phyloP scores from a whole-genome alignment of 35 echinoderm and acorn worm species.

The Heliocidaris erythrogramma region DNA sequence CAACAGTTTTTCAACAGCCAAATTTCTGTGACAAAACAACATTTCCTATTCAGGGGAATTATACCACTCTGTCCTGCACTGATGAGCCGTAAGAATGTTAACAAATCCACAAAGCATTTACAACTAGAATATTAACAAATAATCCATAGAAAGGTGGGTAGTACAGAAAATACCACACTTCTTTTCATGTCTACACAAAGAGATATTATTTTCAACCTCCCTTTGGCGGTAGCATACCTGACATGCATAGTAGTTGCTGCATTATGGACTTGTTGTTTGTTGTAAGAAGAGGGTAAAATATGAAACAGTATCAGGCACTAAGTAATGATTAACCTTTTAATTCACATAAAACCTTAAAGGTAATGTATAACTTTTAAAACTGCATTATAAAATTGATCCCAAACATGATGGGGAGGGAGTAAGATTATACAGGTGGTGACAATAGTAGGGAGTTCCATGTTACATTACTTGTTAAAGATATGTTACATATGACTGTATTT shows the following conservation, averaged over 20 bases:
- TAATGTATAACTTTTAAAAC: neutral
- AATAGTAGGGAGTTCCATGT: too few relatives aligned
- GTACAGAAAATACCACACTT: slow-evolving; percentile 1
- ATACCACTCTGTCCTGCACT: neutral
- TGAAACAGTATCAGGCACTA: neutral
- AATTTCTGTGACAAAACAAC: neutral
- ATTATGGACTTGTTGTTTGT: neutral
- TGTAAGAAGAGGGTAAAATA: neutral
- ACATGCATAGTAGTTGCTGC: neutral
- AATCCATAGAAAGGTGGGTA: neutral
- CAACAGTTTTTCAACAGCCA: neutral
- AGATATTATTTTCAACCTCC: neutral
- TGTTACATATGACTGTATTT: too few relatives aligned
- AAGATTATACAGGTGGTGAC: too few relatives aligned
- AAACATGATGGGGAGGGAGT: too few relatives aligned
- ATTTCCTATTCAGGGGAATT: neutral
- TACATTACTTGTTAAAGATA: too few relatives aligned
- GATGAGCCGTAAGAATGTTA: neutral
- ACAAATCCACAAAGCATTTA: neutral
- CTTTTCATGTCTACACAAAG: neutral
- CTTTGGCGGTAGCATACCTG: neutral
- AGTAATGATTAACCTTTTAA: neutral
- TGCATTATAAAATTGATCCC: too few relatives aligned
- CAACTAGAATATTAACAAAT: neutral
- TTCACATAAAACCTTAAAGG: neutral